A percentile compares a stretch with the other conserved stretches of the same genome.
phyloP scores from a whole-genome alignment of 2,888 invertebrate genomes.

The Allophyes oxyacanthae region DNA sequence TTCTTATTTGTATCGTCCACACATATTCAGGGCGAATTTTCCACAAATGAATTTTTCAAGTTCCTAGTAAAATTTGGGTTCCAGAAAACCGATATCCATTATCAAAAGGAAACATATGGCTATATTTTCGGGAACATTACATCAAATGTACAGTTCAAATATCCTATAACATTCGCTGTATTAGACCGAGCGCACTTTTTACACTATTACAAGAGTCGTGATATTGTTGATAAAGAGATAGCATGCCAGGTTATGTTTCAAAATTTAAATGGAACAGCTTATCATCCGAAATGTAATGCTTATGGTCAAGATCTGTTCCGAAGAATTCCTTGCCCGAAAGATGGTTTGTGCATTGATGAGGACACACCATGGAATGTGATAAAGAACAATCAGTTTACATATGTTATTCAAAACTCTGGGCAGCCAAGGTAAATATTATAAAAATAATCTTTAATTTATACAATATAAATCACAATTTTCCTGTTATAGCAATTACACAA shows the following conservation, averaged over 20 bases:
- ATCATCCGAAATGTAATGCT: conserved; percentile 94
- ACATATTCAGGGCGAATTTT: conserved; percentile 83
- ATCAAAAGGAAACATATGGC: conserved; percentile 95
- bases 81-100: conserved; percentile 97
- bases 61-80: conserved; percentile 98
- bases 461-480: not conserved
- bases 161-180: conserved; percentile 95
- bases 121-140: conserved; percentile 99
- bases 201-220: conserved; percentile 95
- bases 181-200: conserved; percentile 96
- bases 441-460: conserved; percentile 5
- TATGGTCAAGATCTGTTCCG: conserved; percentile 94
- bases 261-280: conserved; percentile 94
- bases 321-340: conserved; percentile 94
- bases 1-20: conserved; percentile 70
- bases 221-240: conserved; percentile 89
- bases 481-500: conserved; percentile 1
- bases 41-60: conserved; percentile 93
- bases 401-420: conserved; percentile 95
- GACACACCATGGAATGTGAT: conserved; percentile 95
- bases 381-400: conserved; percentile 97
- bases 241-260: conserved; percentile 97
- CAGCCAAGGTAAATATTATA: conserved; percentile 97
- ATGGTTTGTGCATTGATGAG: conserved; percentile 95
- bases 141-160: conserved; percentile 90